A percentile compares a stretch with the other conserved stretches of the same genome.
phyloP scores from a whole-genome alignment of 1,140 invertebrate species.

The Adoxophyes honmai region DNA sequence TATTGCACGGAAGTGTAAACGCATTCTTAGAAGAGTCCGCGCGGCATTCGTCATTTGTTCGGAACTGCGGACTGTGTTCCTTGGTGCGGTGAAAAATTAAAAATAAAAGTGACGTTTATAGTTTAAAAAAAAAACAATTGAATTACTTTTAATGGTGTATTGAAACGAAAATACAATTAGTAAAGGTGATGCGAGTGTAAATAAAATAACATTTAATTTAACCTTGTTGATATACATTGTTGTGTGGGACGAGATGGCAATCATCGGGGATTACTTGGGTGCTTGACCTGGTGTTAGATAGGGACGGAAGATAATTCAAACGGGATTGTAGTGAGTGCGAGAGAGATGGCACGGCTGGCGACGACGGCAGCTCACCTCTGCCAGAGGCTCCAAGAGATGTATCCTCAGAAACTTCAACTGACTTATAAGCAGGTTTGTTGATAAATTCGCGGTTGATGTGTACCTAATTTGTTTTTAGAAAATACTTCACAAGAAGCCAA shows the following conservation, averaged over 20 bases:
- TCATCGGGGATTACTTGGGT: slow-evolving; percentile 7
- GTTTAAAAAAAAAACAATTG: no score
- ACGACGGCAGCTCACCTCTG: slow-evolving; percentile 56
- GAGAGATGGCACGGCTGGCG: slow-evolving; percentile 50
- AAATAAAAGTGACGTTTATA: no score
- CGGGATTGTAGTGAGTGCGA: slow-evolving; percentile 13
- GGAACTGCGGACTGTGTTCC: neutral
- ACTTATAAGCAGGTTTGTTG: slow-evolving; percentile 46
- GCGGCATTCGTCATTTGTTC: neutral
- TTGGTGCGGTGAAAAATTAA: neutral
- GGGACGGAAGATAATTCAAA: neutral
- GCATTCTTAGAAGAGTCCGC: neutral
- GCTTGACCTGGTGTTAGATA: slow-evolving; percentile 8
- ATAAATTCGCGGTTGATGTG: no score
- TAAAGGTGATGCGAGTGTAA: no score
- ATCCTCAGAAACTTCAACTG: slow-evolving; percentile 54
- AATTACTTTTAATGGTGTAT: no score
- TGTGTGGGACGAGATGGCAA: neutral
- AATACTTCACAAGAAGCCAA: no score
- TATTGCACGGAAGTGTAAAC: slow-evolving; percentile 9
- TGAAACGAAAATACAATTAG: no score
- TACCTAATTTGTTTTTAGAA: no score
- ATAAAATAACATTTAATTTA: no score
- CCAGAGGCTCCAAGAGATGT: slow-evolving; percentile 59
- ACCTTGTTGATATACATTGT: neutral